These are phyloP conservation scores for Arbacia lixula DNA, from an alignment of 53 echinoderm and acorn worm species.

Conservation along the genomic window DNA sequence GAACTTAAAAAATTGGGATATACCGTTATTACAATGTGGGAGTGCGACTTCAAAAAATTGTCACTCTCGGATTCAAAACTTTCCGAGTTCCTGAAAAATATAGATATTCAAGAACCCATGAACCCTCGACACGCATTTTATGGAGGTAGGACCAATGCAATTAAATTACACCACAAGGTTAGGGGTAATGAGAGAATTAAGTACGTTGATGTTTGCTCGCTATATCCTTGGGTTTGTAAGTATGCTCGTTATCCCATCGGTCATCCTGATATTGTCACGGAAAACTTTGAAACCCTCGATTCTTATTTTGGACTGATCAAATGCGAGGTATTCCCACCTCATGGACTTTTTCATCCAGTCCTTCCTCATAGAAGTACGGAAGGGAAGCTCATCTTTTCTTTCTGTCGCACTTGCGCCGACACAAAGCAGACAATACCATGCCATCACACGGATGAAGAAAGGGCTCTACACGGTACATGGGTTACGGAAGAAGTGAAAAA, in stretches of 20 bases:
- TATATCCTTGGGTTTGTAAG: constrained; percentile 76
- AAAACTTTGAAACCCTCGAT: constrained; percentile 41
- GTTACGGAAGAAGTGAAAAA: constrained; percentile 70
- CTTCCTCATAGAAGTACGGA: constrained; percentile 54
- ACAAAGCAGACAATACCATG: not conserved
- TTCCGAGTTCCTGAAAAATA: constrained; percentile 10
- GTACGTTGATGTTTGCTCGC: constrained; percentile 67
- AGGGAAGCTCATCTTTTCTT: constrained; percentile 68
- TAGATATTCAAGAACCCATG: constrained; percentile 11
- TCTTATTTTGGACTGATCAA: constrained; percentile 64
- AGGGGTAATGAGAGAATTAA: constrained; percentile 46
- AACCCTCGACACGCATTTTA: constrained; percentile 64
- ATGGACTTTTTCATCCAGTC: constrained; percentile 58
- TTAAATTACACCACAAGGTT: constrained; percentile 34
- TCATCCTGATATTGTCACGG: constrained; percentile 60
- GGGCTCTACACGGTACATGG: constrained; percentile 62
- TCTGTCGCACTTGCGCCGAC: constrained; percentile 60
- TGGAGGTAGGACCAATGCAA: constrained; percentile 63
- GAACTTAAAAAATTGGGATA: not conserved
- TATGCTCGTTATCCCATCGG: constrained; percentile 67
- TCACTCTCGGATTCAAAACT: not conserved
- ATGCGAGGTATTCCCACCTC: constrained; percentile 70
- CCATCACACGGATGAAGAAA: constrained; percentile 43
- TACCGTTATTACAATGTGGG: constrained; percentile 61
- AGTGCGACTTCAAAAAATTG: constrained; percentile 51